Base-by-base conservation (phyloP, 2,888 invertebrate genomes). In the Trissoscelio sp. region DNA sequence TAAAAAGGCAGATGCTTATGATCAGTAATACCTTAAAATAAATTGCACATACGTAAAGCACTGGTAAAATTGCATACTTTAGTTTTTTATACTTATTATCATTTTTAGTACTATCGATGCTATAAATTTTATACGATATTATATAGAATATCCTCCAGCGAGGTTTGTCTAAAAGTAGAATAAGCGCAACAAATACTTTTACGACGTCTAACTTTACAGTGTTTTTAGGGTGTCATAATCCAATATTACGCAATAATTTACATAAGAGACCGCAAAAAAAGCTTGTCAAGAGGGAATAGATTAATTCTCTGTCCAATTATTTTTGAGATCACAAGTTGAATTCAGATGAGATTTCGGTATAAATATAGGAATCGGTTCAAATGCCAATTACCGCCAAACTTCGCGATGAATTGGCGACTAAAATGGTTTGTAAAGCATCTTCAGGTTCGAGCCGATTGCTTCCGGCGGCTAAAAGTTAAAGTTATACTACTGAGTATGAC, bases 361-460 rank as follows among this genome's bases (percentile, higher is more conserved):
- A 34, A 51, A 39, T 53, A 66, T n/a, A n/a, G n/a, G n/a, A n/a
- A n/a, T n/a, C 1, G 11, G 20, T 14, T 51, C 51, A 6, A n/a
- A 7, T 67, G 55, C 18, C 16, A 74, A 74, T 66, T 66, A 60
- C 46, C 20, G 18, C 34, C 53, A 51, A 67, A 77, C 69, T 77
- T 77, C 48, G 60, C 58, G 31, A 75, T 58, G 75, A 75, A 66
- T 75, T 60, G 51, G 58, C 28, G 37, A 67, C 75, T 75, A 66
- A 66, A 67, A 51, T 31, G 51, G 58, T 75, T 75, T 75, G 75
- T 67, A 67, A 75, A 75, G 58, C 67, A 67, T 67, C 75, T 66
- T 57, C 18, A 22, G 53, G 58, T 66, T 66, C 67, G 48, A 16
- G 42, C 42, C 42, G 60, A 75, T 67, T 39, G 60, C 67, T 75